Percentiles rank a stretch among this genome's conserved stretches.
These are phyloP conservation scores for Stratiomys singularior DNA, from an alignment of 2,888 invertebrate genomes.

Conservation along the genomic window DNA sequence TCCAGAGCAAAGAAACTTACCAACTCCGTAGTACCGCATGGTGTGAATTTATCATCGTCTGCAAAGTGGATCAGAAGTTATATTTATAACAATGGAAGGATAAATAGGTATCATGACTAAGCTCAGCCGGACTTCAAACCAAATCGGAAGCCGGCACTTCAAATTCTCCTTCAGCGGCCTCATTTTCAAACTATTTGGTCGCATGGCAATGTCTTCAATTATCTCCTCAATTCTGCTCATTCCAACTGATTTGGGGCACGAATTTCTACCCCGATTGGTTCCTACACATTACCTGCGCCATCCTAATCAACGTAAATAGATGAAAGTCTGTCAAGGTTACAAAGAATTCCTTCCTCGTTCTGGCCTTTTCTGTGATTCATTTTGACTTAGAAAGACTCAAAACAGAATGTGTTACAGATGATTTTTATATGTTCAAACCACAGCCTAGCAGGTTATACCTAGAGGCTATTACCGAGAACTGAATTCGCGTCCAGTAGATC, in stretches of 20 bases:
- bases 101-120: too few species aligned
- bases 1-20: too few species aligned
- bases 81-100: too few species aligned
- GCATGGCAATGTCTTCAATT: not conserved
- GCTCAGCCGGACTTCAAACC: too few species aligned
- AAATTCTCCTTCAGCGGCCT: not conserved
- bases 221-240: too few species aligned
- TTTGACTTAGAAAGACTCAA: not conserved
- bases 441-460: not conserved
- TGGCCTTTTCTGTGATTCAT: not conserved
- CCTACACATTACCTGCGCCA: not conserved
- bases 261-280: not conserved
- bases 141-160: not conserved
- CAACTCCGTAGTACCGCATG: too few species aligned
- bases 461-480: not conserved
- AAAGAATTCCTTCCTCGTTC: not conserved
- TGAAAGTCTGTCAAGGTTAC: not conserved
- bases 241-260: not conserved
- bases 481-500: conserved; percentile 1
- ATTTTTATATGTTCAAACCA: not conserved
- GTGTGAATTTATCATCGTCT: too few species aligned
- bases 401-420: conserved; percentile 1
- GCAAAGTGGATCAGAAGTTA: too few species aligned
- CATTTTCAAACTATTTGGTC: not conserved
- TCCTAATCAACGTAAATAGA: not conserved